Evolutionary conservation across 2,113 vertebrate species (phyloP), one percentile per base, ranked within the genome.

Genomic region (Guaruba guarouba): DNA sequence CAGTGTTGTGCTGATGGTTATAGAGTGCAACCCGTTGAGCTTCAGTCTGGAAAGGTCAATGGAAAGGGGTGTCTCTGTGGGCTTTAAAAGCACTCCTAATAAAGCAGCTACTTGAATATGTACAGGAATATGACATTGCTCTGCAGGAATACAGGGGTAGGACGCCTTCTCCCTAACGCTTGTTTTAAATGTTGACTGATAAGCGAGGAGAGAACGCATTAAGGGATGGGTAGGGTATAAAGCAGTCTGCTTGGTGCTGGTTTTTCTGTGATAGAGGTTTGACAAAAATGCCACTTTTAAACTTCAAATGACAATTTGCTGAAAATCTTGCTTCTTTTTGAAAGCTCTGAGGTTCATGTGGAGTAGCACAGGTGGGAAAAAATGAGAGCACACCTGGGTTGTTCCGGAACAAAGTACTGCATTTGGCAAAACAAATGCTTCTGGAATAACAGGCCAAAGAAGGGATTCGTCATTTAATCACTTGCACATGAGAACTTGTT

Each of bases 1-100:
- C 33, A 2, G 19, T 35, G 19, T 23, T 6, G 23, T 24, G 41
- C 16, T 51, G 0, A 10, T 44, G 63, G 4, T 64, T n/a, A 4
- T 4, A 29, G 84, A 76, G 52, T 59, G 24, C 8, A 43, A 0
- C 61, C 48, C 48, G 39, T 70, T 46, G 17, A 59, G 13, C n/a
- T 67, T 35, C 77, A 63, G 46, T 9, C 66, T 62, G 67, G 57
- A 24, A 59, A 59, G 57, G 57, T 35, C 57, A 10, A 37, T 7
- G 61, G 18, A 22, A 49, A 43, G 43, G 17, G 33, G 5, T 69
- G 35, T 68, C 48, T 79, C 43, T 3, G 0, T 1, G 62, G 91
- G 57, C 57, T 76, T 61, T 37, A 44, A 68, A 7, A 80, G 43
- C 70, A 27, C 63, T 91, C 82, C 88, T 92, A 55, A 57, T 88